phyloP scores from a whole-genome alignment of 2,888 invertebrate species.

The Brassicogethes aeneus region DNA sequence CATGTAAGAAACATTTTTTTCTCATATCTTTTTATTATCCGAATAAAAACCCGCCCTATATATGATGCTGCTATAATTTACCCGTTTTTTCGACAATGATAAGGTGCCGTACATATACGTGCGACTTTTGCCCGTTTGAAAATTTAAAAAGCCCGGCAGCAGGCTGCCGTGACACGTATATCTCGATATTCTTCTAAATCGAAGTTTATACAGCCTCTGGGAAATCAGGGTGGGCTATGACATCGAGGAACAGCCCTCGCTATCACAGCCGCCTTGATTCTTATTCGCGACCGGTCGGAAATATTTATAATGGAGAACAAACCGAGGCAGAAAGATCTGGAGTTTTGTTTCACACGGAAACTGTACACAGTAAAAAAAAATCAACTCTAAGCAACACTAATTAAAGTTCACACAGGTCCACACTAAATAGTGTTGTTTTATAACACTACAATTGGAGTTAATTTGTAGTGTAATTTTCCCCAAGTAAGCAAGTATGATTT shows the following conservation, averaged over 20 bases:
- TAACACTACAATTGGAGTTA: too few relatives aligned
- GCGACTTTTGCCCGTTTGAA: not conserved
- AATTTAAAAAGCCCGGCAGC: not conserved
- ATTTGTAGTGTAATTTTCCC: too few relatives aligned
- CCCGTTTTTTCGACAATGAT: not conserved
- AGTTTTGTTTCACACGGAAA: too few relatives aligned
- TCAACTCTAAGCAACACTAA: too few relatives aligned
- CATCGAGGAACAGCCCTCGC: conserved; percentile 19
- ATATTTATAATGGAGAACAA: conserved; percentile 27
- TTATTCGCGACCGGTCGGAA: conserved; percentile 32
- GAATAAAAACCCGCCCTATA: too few relatives aligned
- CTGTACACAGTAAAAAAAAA: too few relatives aligned
- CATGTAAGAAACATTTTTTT: too few relatives aligned
- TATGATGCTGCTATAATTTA: too few relatives aligned
- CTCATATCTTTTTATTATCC: too few relatives aligned
- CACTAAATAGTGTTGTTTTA: too few relatives aligned
- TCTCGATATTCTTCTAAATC: conserved; percentile 41
- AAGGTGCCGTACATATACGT: not conserved
- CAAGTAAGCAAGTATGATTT: too few relatives aligned
- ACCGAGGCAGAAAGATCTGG: conserved; percentile 1
- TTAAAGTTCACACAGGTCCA: too few relatives aligned
- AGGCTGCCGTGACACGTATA: conserved; percentile 30
- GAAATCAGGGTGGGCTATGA: conserved; percentile 36
- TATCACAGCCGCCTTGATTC: conserved; percentile 30
- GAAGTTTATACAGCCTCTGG: conserved; percentile 41